Conservation (phyloP, 1,140 invertebrate species). For the Euura saliciscinereae region DNA sequence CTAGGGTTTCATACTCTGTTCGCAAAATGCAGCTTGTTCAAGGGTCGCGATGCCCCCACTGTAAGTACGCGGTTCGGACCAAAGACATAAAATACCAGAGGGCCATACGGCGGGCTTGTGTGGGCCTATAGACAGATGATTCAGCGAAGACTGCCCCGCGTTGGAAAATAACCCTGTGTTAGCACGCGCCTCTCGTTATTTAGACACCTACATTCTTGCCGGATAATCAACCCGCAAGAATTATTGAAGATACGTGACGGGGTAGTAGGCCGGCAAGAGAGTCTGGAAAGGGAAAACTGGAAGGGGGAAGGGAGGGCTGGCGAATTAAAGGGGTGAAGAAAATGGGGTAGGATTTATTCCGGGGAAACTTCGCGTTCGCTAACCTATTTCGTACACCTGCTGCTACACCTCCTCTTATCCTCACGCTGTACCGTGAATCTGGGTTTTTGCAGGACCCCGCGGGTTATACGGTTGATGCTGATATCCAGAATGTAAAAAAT, state of each 20-base stretch:
- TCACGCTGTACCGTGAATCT: neutral
- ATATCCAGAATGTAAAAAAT: neutral
- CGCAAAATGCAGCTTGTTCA: no score
- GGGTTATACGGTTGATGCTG: neutral
- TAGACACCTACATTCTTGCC: neutral
- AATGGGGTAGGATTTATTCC: neutral
- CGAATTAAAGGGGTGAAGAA: no score
- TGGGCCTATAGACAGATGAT: no score
- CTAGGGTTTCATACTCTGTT: no score
- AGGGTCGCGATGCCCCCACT: no score
- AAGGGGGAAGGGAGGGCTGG: neutral
- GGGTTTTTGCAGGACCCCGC: neutral
- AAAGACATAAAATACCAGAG: no score
- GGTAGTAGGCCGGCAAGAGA: neutral
- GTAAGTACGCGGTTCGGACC: no score
- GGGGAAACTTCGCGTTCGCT: neutral
- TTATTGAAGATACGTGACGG: constrained; percentile 2
- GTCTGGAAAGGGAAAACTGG: neutral
- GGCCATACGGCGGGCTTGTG: no score
- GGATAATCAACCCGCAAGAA: neutral
- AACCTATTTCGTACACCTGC: constrained; percentile 6
- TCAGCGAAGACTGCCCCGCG: no score
- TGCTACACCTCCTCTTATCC: neutral
- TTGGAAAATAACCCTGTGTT: neutral
- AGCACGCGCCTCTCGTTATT: neutral